A percentile compares a stretch with the other conserved stretches of the same genome.
These are phyloP conservation scores for Glyphotaelius pellucidus DNA, from an alignment of 2,888 invertebrate species.

Conservation along the genomic window DNA sequence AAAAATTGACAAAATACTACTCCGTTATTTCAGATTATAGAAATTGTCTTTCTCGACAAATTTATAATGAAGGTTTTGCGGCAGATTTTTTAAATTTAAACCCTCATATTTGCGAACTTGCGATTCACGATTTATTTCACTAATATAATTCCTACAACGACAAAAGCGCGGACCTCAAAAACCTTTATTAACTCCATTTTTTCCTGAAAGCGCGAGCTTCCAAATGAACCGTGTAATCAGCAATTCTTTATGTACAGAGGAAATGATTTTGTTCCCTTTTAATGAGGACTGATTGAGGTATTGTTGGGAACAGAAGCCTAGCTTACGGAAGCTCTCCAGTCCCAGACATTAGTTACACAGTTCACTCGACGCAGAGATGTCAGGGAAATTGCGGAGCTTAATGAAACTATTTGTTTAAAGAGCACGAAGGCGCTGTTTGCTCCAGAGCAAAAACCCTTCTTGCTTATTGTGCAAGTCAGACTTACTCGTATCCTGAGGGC, in stretches of 20 bases:
- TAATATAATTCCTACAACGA: not conserved
- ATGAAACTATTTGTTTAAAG: slow-evolving; percentile 42
- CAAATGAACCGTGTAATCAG: slow-evolving; percentile 17
- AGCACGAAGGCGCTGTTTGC: slow-evolving; percentile 15
- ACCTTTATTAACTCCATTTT: not conserved
- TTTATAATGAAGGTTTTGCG: too few species aligned
- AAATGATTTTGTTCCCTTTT: slow-evolving; percentile 52
- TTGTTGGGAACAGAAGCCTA: slow-evolving; percentile 54
- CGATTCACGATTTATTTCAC: too few species aligned
- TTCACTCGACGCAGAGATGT: slow-evolving; percentile 13
- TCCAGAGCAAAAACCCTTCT: not conserved
- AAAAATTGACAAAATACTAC: too few species aligned
- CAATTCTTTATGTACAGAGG: slow-evolving; percentile 25
- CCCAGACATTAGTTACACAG: slow-evolving; percentile 50
- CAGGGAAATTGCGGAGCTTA: slow-evolving; percentile 50
- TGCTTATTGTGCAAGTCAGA: not conserved
- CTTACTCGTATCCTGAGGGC: not conserved
- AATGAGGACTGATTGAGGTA: slow-evolving; percentile 60
- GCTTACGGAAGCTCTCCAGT: slow-evolving; percentile 41
- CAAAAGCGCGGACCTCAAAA: not conserved
- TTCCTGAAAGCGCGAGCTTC: not conserved
- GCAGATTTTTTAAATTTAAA: too few species aligned
- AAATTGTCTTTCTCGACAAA: too few species aligned
- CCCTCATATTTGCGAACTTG: too few species aligned
- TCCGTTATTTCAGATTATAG: too few species aligned